Percentiles rank a stretch among this genome's conserved stretches.
phyloP scores from a whole-genome alignment of 92 coral and sea anemone genomes.

The Phenganax marumi region DNA sequence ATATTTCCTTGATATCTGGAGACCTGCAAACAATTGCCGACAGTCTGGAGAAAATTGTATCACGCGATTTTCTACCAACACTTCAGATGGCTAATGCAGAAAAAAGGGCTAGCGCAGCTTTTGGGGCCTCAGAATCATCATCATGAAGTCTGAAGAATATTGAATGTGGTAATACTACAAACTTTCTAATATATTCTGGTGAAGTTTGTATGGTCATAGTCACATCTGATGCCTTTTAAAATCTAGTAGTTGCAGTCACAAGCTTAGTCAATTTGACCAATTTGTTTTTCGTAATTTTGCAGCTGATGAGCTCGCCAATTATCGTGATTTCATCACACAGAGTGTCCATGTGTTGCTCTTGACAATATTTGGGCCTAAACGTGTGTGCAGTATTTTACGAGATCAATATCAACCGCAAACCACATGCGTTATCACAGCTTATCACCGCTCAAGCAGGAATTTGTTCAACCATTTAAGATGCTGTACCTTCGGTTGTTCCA shows the following conservation, averaged over 20 bases:
- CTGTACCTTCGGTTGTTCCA: not conserved
- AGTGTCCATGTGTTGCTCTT: not conserved
- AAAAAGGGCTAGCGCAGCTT: not conserved
- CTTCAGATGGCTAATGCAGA: not conserved
- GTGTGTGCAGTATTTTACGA: not conserved
- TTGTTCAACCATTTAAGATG: not conserved
- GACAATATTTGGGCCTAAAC: not conserved
- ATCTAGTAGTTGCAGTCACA: no score
- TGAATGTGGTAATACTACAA: no score
- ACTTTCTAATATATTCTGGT: no score
- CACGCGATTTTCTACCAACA: slow-evolving; percentile 24
- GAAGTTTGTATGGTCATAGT: no score
- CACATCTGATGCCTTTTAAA: no score
- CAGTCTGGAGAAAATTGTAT: slow-evolving; percentile 8
- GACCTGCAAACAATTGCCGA: slow-evolving; percentile 28
- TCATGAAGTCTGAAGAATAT: not conserved
- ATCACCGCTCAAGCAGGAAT: slow-evolving; percentile 9
- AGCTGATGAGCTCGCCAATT: not conserved
- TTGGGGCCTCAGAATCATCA: not conserved
- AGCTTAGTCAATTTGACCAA: no score
- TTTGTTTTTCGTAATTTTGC: no score
- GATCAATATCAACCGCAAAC: slow-evolving; percentile 13
- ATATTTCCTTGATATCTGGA: slow-evolving; percentile 22
- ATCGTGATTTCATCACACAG: not conserved
- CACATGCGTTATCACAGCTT: slow-evolving; percentile 12